Percentiles rank a stretch among this genome's conserved stretches.
Conservation (phyloP, 2,797 vertebrate genomes). For the Acridotheres tristis region DNA sequence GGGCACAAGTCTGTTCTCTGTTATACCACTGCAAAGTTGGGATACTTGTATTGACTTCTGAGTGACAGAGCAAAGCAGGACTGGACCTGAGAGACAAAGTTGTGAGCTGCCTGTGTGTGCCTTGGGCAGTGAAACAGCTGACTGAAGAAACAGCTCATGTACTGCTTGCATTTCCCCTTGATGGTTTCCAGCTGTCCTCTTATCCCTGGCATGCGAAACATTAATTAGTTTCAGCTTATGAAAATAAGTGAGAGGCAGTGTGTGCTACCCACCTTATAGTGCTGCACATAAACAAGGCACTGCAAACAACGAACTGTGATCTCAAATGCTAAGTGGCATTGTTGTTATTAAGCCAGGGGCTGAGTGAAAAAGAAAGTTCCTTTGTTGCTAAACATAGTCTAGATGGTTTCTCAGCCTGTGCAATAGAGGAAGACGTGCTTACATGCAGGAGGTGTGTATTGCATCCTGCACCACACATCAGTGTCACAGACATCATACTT, state of each 20-base stretch:
- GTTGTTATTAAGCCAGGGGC: not conserved
- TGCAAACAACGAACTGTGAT: not conserved
- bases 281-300: not conserved
- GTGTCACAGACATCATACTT: not conserved
- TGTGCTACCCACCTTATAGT: constrained; percentile 2
- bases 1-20: not conserved
- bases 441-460: not conserved
- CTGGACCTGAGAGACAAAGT: not conserved
- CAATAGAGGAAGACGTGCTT: not conserved
- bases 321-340: not conserved
- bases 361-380: not conserved
- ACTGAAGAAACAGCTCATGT: constrained; percentile 35
- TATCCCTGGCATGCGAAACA: not conserved
- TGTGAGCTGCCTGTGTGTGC: not conserved
- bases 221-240: constrained; percentile 32
- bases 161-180: constrained; percentile 25
- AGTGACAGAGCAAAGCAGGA: not conserved
- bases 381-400: not conserved
- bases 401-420: not conserved
- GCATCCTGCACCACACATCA: not conserved
- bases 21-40: not conserved
- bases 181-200: constrained; percentile 54
- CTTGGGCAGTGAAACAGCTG: constrained; percentile 17
- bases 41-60: not conserved
- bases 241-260: not conserved